Evolutionary conservation across 2,888 invertebrate species (phyloP), one percentile per base, ranked within the genome.

Genomic region (Dicyrtoma fusca): DNA sequence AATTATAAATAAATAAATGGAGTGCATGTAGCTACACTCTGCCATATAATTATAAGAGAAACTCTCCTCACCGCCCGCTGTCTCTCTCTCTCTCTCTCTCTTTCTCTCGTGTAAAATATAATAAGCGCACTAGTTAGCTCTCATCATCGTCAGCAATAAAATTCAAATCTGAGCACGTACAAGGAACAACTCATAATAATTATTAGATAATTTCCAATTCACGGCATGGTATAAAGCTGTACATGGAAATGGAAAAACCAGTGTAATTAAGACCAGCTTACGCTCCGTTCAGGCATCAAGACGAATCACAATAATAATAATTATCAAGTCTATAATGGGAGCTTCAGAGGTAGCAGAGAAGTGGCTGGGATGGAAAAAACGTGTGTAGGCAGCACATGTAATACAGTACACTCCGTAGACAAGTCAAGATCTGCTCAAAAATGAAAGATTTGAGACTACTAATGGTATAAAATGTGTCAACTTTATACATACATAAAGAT

Each of bases 1-100:
- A 61, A 61, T 61, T 61, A 61, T 42, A 42, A 42, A 34, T 11
- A 61, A 61, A 61, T 61, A 61, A 61, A 61, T 25, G 14, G 42
- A 42, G 42, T n/a, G 3, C 25, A 17, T 53, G 2, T 53, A 3
- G 11, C n/a, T 53, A 3, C 13, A 53, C n/a, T 53, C n/a, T 25
- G 14, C 25, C n/a, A n/a, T n/a, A 57, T 34, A 34, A 34, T 34
- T 3, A 34, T 5, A 3, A 34, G 34, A 34, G 34, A 34, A 8
- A 34, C 34, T 34, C 34, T 34, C 34, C n/a, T 5, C 34, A 57
- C 25, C 57, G 42, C 19, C 42, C 25, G 34, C 61, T 17, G 34
- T 61, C 61, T 8, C 17, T 57, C n/a, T 13, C n/a, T 55, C 55
- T 19, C 19, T n/a, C n/a, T n/a, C n/a, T n/a, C n/a, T n/a, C n/a